Evolutionary conservation across 2,888 invertebrate species (phyloP), one percentile per base, ranked within the genome.

Genomic region (Hoplodrina ambigua): DNA sequence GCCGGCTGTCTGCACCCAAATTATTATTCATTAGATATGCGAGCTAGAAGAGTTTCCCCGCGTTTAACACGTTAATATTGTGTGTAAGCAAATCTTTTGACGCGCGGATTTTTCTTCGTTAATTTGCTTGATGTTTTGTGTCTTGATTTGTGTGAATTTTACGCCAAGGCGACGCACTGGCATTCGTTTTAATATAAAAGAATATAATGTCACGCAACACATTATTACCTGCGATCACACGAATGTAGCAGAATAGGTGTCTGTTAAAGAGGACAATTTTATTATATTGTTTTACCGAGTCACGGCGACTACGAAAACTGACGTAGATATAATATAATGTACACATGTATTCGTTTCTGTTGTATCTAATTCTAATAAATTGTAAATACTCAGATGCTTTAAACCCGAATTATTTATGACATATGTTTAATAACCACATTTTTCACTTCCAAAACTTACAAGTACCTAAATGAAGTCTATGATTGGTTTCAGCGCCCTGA

Each of bases 1-100:
- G 92, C 85, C 78, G 75, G 82, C 89, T 89, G 94, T 94, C 94
- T 90, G 77, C 93, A 88, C 87, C 87, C 82, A 89, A 92, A 92
- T 93, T 91, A 92, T 93, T 93, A 92, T 92, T 91, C 92, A 93
- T 94, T 92, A 92, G 89, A 88, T 87, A 88, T 88, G 87, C 86
- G 85, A 87, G 85, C 84, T 83, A 78, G 78, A 85, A 82, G 87
- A 85, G 84, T 88, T 72, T 73, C 80, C 83, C 78, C 84, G 82
- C 85, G 88, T 84, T 85, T 88, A 87, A 88, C 86, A 87, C 84
- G 87, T 89, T 90, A 86, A 89, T 90, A 89, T 89, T 85, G 85
- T 83, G 85, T 88, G 86, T 88, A 87, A 88, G 88, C 88, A 89
- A 91, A 91, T 90, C 89, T 89, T 89, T 89, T 91, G 90, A 90